These are phyloP conservation scores for Promerops cafer DNA, from an alignment of 2,113 vertebrate species.

Conservation along the genomic window DNA sequence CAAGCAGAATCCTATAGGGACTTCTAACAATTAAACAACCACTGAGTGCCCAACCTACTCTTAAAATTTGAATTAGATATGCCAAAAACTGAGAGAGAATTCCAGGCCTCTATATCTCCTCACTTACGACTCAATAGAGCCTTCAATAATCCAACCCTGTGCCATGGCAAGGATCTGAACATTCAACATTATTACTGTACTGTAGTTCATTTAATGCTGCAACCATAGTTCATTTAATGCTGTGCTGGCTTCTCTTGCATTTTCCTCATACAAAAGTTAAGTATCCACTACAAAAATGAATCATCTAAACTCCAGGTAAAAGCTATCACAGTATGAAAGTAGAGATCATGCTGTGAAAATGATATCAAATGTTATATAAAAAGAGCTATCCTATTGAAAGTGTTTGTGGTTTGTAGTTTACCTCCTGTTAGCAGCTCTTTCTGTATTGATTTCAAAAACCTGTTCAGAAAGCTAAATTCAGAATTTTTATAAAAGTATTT, in stretches of 20 bases:
- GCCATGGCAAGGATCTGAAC: background rate
- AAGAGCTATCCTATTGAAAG: constrained; percentile 70
- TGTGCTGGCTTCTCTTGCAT: constrained; percentile 65
- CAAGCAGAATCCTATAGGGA: background rate
- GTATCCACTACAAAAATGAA: constrained; percentile 74
- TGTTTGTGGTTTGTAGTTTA: constrained; percentile 67
- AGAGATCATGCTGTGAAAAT: constrained; percentile 72
- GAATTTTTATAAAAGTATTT: constrained; percentile 39
- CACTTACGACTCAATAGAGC: background rate
- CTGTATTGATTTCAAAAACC: constrained; percentile 71
- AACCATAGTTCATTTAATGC: constrained; percentile 64
- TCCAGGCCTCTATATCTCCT: background rate
- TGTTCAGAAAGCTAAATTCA: constrained; percentile 62
- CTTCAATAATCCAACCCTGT: constrained; percentile 7
- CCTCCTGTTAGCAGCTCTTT: constrained; percentile 65
- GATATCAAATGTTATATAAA: constrained; percentile 74
- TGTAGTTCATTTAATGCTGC: constrained; percentile 58
- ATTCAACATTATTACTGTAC: constrained; percentile 40
- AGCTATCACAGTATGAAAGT: constrained; percentile 71
- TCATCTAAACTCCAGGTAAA: constrained; percentile 74
- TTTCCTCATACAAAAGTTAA: constrained; percentile 73
- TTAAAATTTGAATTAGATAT: background rate
- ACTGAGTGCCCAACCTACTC: background rate
- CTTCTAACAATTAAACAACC: background rate
- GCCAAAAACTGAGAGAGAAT: background rate